Base-by-base conservation (phyloP, 2,888 invertebrate genomes). In the Chymomyza procnemis region DNA sequence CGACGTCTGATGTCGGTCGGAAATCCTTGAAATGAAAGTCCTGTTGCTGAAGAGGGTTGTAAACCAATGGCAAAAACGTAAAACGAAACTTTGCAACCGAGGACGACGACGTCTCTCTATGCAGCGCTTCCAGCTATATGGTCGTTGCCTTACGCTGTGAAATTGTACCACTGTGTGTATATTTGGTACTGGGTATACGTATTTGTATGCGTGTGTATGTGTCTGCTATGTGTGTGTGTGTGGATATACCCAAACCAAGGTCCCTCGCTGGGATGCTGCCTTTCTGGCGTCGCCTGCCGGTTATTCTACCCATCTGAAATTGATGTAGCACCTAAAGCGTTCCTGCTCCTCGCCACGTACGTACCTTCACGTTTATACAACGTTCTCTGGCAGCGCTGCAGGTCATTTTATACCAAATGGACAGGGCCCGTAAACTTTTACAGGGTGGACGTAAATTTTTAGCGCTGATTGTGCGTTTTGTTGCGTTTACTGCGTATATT, bases 11-110 rank as follows among this genome's bases (percentile, higher is more conserved):
- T 80, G 79, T 77, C 70, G 81, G 81, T 84, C 85, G 87, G 87
- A 83, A 83, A 85, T 86, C 87, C 83, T 83, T 83, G 83, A 85
- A 84, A 82, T 69, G 76, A 77, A 79, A 78, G 78, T 81, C 82
- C 82, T 79, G 69, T 59, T 56, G 41, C 76, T 68, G 67, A 67
- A 71, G 60, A 73, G 79, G 78, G 79, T 67, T 77, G 79, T 63
- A 63, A 66, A 66, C 73, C 46, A 60, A 18, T 62, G 64, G 65
- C 66, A 64, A 61, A 64, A 77, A 61, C 66, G 83, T 64, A 75
- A 76, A 78, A 76, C 59, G 83, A 85, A 81, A 81, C 81, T 83
- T 80, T 80, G 67, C 68, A 68, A 60, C 71, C 73, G 73, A 72
- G 52, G 71, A 66, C 70, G 63, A 80, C 78, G 75, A 64, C 63